Base-by-base conservation (phyloP, 2,113 vertebrate species). In the Camelus dromedarius region DNA sequence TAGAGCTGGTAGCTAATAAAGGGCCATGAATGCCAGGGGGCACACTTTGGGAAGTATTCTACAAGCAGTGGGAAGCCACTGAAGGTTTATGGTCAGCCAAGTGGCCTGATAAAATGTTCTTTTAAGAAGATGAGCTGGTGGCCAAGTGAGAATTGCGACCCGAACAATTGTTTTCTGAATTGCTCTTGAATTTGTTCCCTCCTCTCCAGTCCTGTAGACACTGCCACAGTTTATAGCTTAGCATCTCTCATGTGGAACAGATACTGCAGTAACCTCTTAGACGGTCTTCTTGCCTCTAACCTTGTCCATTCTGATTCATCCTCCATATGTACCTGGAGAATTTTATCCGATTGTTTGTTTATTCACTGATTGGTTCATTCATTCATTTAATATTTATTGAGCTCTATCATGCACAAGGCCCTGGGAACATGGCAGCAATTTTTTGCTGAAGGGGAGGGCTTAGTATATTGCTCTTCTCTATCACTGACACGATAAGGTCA, bases 301-400 rank as follows among this genome's bases (percentile, higher is more conserved):
- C 28, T 86, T 89, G 64, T 24, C 18, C 52, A 13, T 32, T 90
- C 38, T n/a, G 38, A 46, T 22, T 46, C 83, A 50, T 50, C 79
- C 15, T 89, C 75, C 80, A 42, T 46, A 4, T 12, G 14, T 18
- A 72, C 26, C 35, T 58, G n/a, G 75, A 56, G 42, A 86, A 75
- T 62, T 84, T 56, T 38, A 93, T 91, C 52, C 35, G 32, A 18
- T 85, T 5, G 6, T 83, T 88, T 91, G 48, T 69, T 69, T 32
- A 19, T 67, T 76, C 24, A 15, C 26, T 75, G 76, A 38, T 58
- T 66, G 5, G 13, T 64, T 22, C 28, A 35, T 70, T 60, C 48
- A 42, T 38, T 28, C 32, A 22, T 46, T 80, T 66, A 69, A 11
- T 48, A 9, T 72, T 30, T 73, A 28, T 4, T 58, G 62, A 76